Evolutionary conservation across 2,797 vertebrate species (phyloP).

Genomic region (Neomorphus geoffroyi): DNA sequence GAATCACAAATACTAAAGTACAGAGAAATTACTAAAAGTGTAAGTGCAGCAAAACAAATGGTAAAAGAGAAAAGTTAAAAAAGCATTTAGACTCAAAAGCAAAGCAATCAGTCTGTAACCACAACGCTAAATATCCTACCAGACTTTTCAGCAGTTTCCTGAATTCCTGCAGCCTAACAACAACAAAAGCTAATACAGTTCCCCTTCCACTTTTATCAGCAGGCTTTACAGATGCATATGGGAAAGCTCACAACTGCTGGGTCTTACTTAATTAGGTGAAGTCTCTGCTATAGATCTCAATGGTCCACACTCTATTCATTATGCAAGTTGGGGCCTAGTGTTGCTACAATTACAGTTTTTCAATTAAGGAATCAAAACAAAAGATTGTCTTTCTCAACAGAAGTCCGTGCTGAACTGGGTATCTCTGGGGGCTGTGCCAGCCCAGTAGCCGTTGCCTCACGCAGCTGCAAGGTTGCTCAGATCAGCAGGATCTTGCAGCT

Average conservation of each 20-base stretch:
- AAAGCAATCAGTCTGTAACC: not conserved
- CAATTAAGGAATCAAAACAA: constrained; percentile 28
- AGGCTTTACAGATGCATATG: not conserved
- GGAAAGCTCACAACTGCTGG: not conserved
- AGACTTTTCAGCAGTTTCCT: not conserved
- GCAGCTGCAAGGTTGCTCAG: not conserved
- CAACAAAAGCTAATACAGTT: not conserved
- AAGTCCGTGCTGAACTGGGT: not conserved
- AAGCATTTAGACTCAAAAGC: not conserved
- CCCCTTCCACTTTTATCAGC: not conserved
- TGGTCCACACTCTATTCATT: not conserved
- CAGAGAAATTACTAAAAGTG: not conserved
- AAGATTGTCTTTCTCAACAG: not conserved
- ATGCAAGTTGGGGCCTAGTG: not conserved
- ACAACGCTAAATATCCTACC: not conserved
- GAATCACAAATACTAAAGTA: not conserved
- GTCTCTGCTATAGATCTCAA: not conserved
- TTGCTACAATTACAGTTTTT: constrained; percentile 30
- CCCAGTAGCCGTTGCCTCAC: not conserved
- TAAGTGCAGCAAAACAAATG: not conserved
- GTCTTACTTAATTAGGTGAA: not conserved
- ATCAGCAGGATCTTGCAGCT: not conserved
- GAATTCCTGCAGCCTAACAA: not conserved
- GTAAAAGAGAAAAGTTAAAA: not conserved
- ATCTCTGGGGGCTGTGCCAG: not conserved